Evolutionary conservation across 2,113 vertebrate species (phyloP).

Genomic region (Apus apus): DNA sequence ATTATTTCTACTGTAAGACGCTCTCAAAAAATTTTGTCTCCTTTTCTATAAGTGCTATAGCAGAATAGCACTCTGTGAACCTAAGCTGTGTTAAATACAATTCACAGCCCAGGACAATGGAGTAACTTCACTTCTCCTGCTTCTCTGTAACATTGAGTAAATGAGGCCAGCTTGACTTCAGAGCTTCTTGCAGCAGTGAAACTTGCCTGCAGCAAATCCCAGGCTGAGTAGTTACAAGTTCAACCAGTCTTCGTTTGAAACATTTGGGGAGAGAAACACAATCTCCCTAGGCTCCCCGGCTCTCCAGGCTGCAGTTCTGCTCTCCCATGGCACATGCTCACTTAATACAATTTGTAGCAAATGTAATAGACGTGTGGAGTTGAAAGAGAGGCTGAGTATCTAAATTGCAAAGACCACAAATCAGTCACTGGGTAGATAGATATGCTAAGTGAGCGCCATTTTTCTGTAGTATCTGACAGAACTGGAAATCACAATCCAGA

Average conservation of each 20-base stretch:
- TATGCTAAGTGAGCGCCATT: constrained; percentile 60
- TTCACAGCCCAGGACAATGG: background rate
- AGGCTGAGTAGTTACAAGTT: background rate
- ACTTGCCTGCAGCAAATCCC: background rate
- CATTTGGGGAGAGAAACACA: background rate
- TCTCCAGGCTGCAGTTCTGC: constrained; percentile 18
- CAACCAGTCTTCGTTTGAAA: background rate
- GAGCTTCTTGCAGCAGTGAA: background rate
- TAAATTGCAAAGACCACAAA: constrained; percentile 68
- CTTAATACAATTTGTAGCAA: constrained; percentile 47
- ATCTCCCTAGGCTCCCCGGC: background rate
- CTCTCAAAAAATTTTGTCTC: background rate
- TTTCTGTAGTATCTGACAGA: constrained; percentile 72
- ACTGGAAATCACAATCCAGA: constrained; percentile 65
- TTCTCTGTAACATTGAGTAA: background rate
- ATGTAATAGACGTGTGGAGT: constrained; percentile 43
- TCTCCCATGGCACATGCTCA: background rate
- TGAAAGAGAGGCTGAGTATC: constrained; percentile 63
- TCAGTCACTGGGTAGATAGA: constrained; percentile 53
- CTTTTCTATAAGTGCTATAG: background rate
- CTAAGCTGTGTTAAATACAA: accelerated
- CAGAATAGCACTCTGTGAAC: background rate
- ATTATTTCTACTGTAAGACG: background rate
- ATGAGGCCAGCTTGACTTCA: background rate
- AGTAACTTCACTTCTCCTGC: background rate